A percentile compares a stretch with the other conserved stretches of the same genome.
Conservation (phyloP, 2,113 vertebrate species). For the Prionailurus viverrinus region DNA sequence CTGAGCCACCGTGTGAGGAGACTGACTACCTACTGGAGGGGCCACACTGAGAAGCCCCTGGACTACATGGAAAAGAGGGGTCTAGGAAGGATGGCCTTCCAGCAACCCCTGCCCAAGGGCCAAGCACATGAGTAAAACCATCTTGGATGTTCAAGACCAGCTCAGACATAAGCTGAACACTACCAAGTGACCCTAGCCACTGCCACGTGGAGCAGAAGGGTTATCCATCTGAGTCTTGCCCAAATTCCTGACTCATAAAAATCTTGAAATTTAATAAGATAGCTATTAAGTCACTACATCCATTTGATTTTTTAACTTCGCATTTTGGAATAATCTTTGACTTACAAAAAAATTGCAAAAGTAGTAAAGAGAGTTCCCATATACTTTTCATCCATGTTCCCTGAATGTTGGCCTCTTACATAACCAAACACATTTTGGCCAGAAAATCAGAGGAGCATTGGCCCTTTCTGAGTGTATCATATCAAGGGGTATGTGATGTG, state of each 20-base stretch:
- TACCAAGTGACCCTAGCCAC: not conserved
- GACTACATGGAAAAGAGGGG: not conserved
- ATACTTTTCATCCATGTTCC: not conserved
- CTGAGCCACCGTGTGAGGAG: not conserved
- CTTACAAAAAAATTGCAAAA: not conserved
- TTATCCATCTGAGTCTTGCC: not conserved
- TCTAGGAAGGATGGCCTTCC: not conserved
- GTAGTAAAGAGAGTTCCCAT: not conserved
- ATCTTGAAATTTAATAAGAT: conserved; percentile 12
- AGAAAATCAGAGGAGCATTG: not conserved
- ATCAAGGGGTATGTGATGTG: not conserved
- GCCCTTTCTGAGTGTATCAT: not conserved
- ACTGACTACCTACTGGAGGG: not conserved
- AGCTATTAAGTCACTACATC: not conserved
- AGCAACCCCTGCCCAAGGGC: not conserved
- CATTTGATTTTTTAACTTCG: conserved; percentile 12
- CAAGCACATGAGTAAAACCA: not conserved
- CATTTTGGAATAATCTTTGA: conserved; percentile 17
- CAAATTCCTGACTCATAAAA: not conserved
- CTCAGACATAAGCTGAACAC: not conserved
- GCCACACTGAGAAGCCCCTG: not conserved
- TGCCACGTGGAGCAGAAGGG: not conserved
- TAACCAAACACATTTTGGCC: not conserved
- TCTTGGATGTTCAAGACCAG: not conserved
- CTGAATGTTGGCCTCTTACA: not conserved